These are phyloP conservation scores for Volucella zonaria DNA, from an alignment of 2,888 invertebrate genomes.

Conservation along the genomic window DNA sequence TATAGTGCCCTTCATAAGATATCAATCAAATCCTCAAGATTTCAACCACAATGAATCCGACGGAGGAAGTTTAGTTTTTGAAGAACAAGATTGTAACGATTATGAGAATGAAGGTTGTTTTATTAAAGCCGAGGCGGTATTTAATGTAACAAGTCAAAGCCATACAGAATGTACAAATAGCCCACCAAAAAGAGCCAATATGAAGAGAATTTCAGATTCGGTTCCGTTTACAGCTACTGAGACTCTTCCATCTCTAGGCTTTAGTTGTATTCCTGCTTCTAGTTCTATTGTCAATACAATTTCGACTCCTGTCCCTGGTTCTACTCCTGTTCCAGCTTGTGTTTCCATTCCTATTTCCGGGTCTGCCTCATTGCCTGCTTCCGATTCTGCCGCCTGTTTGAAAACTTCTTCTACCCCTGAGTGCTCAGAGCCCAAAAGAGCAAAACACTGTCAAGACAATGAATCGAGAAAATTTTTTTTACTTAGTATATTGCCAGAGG, in stretches of 20 bases:
- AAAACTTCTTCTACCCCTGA: not conserved
- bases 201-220: too few species aligned
- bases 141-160: not conserved
- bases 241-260: too few species aligned
- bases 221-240: too few species aligned
- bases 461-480: slow-evolving; percentile 41
- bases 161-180: not conserved
- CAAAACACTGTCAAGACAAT: not conserved
- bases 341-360: too few species aligned
- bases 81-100: not conserved
- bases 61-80: not conserved
- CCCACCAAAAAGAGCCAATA: too few species aligned
- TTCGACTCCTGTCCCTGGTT: too few species aligned
- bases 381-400: not conserved
- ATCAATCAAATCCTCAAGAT: not conserved
- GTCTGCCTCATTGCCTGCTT: not conserved
- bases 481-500: slow-evolving; percentile 35
- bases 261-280: too few species aligned
- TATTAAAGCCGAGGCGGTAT: not conserved
- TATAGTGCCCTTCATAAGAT: slow-evolving; percentile 25
- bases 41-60: slow-evolving; percentile 12
- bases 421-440: not conserved
- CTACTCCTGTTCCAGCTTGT: too few species aligned
- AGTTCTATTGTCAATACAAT: too few species aligned
- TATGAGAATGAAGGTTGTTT: not conserved